Percentiles rank a stretch among this genome's conserved stretches.
Conservation (phyloP, 2,888 invertebrate species). For the Cheilosia variabilis region DNA sequence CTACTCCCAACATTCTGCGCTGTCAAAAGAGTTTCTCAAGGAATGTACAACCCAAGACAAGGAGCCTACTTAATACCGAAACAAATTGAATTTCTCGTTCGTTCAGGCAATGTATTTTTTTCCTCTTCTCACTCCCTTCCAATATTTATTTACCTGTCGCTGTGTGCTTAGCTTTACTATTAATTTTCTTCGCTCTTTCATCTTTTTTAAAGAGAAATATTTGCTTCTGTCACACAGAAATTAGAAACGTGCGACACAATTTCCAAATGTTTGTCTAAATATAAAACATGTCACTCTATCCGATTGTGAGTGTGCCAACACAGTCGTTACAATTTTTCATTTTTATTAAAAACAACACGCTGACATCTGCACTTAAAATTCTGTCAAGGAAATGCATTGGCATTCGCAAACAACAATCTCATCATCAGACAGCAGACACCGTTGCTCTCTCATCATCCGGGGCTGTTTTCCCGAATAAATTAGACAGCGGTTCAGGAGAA, state of each 20-base stretch:
- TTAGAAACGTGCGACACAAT: conserved; percentile 64
- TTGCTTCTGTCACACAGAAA: conserved; percentile 58
- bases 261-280: conserved; percentile 63
- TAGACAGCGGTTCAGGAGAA: conserved; percentile 54
- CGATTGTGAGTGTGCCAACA: conserved; percentile 72
- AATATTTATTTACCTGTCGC: conserved; percentile 63
- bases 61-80: conserved; percentile 39
- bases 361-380: conserved; percentile 73
- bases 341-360: conserved; percentile 21
- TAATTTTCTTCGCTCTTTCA: conserved; percentile 60
- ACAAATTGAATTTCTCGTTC: conserved; percentile 63
- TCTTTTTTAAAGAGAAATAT: conserved; percentile 54
- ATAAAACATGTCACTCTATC: conserved; percentile 64
- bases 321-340: conserved; percentile 72
- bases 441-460: conserved; percentile 17
- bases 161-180: conserved; percentile 43
- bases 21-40: conserved; percentile 12
- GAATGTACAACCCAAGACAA: background rate
- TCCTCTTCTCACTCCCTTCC: background rate
- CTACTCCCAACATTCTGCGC: conserved; percentile 10
- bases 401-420: conserved; percentile 69
- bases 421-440: conserved; percentile 13
- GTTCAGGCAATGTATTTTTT: conserved; percentile 39
- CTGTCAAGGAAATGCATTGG: conserved; percentile 74
- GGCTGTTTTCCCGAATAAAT: conserved; percentile 55